Base-by-base conservation (phyloP, 2,888 invertebrate genomes). In the Volucella zonaria region DNA sequence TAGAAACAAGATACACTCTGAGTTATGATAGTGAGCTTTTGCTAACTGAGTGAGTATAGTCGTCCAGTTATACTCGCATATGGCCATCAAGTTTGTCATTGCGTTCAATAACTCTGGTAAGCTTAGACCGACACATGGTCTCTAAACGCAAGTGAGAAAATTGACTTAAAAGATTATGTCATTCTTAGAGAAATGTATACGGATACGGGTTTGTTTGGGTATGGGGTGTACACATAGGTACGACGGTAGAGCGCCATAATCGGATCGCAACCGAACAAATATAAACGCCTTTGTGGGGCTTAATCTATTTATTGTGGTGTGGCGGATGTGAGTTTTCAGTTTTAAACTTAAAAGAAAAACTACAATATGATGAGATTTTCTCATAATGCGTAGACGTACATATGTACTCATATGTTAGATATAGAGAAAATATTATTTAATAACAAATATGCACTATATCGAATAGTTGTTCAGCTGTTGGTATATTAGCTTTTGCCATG, bases 121-220 rank as follows among this genome's bases (percentile, higher is more conserved):
- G 71, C 67, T 82, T 66, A 67, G 23, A 59, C 43, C 58, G 58
- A 40, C 67, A 64, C 47, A 52, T 67, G 78, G 74, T 82, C 31
- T 6, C 31, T 82, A 52, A 82, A 68, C 74, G 78, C 82, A 82
- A 78, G 82, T 82, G 82, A 64, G 51, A 68, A 82, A 82, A 78
- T 74, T 78, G 78, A 79, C 82, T 82, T 68, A 66, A 59, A 23
- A 58, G 67, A 64, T 74, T 79, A 66, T 73, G 52, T 54, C 47
- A 18, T n/a, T n/a, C 59, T 15, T 38, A 38, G 52, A 8, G 23
- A 15, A 15, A 15, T 10, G 15, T 40, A 31, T 47, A 38, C 18
- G 38, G 42, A 31, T 38, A n/a, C 8, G 1, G 8, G 31, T 23
- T 52, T 8, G 31, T 23, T 52, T 8, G 18, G 23, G 23, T 23